Evolutionary conservation across 2,113 vertebrate genomes (phyloP), one percentile per base, ranked within the genome.

Genomic region (Microcebus lehilahytsara): DNA sequence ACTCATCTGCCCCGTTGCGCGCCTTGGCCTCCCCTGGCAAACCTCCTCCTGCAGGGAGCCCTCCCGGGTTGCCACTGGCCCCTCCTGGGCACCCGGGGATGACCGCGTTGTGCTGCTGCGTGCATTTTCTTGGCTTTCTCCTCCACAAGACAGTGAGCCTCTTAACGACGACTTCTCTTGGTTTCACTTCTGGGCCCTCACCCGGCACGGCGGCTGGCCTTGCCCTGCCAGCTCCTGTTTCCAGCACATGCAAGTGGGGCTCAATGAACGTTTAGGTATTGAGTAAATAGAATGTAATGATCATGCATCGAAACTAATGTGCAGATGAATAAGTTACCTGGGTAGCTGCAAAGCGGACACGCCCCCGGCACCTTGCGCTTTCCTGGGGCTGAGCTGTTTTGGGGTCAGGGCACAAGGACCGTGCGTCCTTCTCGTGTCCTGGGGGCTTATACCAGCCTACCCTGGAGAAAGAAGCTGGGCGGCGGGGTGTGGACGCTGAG

Each of bases 351-450:
- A 66, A 3, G 40, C 9, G 3, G 17, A 17, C 40, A 46, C 17
- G 60, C 3, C 14, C 11, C 0, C 0, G 71, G 42, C 17, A 5
- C n/a, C 37, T 32, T 2, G 56, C 11, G 0, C 23, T 1, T 40
- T 14, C 10, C 85, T 16, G 4, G 78, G 22, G 9, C 0, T 0
- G 3, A 49, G 2, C 12, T 6, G 34, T 30, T 53, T 51, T 14
- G 0, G 0, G 0, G 0, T 3, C 19, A 17, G 67, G 46, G 53
- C 16, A 11, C 0, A 13, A 37, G 37, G 64, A 5, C 53, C 0
- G 3, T 3, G 6, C 3, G 25, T 60, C 80, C 37, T 14, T 46
- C n/a, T 34, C 0, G 0, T 0, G 5, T 3, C 49, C 34, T 0
- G n/a, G 40, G 27, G 51, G n/a, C 64, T n/a, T 0, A 1, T 14